Evolutionary conservation across 2,113 vertebrate species (phyloP).

Genomic region (Corythaeola cristata): DNA sequence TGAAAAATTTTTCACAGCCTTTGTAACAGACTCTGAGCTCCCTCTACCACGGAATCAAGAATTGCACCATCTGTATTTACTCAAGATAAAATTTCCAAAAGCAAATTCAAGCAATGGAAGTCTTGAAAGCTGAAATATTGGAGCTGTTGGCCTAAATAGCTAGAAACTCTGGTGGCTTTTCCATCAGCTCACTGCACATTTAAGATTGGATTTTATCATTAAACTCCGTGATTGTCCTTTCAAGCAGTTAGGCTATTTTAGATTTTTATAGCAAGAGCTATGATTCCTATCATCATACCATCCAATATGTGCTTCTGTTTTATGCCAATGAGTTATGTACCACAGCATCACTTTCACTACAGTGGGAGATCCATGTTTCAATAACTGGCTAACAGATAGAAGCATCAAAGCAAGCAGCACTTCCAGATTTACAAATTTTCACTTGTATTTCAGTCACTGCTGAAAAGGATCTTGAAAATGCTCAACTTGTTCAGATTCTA

Average conservation of each 20-base stretch:
- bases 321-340: neutral
- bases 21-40: neutral
- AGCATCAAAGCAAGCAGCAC: neutral
- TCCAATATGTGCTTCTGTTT: neutral
- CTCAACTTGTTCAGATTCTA: slow-evolving; percentile 90
- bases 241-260: neutral
- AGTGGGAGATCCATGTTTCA: neutral
- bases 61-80: neutral
- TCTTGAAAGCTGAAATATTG: neutral
- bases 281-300: neutral
- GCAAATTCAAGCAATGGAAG: neutral
- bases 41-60: neutral
- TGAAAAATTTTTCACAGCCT: neutral
- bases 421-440: neutral
- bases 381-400: neutral
- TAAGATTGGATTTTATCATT: neutral
- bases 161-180: neutral
- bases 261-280: neutral
- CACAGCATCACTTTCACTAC: neutral
- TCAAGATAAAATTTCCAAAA: neutral
- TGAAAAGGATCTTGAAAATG: slow-evolving; percentile 92
- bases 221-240: neutral
- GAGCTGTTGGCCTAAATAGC: neutral
- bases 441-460: slow-evolving; percentile 81
- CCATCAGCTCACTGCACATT: neutral